phyloP scores from a whole-genome alignment of 92 coral and sea anemone genomes.

The Palythoa grandis region DNA sequence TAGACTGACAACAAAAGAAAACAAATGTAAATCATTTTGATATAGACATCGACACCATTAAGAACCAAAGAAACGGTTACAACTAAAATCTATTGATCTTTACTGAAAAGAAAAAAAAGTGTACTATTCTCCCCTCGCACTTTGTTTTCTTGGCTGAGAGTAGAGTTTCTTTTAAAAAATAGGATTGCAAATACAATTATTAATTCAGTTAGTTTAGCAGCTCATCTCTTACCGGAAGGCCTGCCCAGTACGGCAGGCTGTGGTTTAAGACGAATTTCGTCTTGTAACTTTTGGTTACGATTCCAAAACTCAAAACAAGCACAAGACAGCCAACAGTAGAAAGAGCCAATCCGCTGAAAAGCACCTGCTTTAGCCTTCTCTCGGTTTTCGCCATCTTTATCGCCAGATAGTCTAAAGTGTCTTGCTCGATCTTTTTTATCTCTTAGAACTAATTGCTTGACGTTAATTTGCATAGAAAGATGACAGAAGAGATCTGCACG shows the following conservation, averaged over 20 bases:
- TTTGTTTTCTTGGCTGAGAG: too few relatives aligned
- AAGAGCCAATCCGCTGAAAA: not conserved
- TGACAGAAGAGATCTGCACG: not conserved
- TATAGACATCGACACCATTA: too few relatives aligned
- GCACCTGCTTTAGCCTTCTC: not conserved
- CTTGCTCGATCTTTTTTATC: not conserved
- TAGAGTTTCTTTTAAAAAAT: too few relatives aligned
- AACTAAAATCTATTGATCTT: too few relatives aligned
- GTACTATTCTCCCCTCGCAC: too few relatives aligned
- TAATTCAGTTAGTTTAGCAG: too few relatives aligned
- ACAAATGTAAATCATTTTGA: too few relatives aligned
- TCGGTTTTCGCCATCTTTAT: not conserved
- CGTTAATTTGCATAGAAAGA: not conserved
- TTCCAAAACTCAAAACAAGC: not conserved
- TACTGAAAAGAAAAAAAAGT: too few relatives aligned
- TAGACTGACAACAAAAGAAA: too few relatives aligned
- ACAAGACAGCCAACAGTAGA: not conserved
- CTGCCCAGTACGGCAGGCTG: not conserved
- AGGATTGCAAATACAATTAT: too few relatives aligned
- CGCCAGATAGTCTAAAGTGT: not conserved
- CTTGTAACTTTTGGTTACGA: not conserved
- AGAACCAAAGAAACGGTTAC: too few relatives aligned
- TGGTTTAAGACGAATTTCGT: not conserved
- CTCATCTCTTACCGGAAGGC: not conserved
- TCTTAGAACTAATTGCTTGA: not conserved